Evolutionary conservation across 1,140 invertebrate genomes (phyloP).

Genomic region (Trinorchestia longiramus): DNA sequence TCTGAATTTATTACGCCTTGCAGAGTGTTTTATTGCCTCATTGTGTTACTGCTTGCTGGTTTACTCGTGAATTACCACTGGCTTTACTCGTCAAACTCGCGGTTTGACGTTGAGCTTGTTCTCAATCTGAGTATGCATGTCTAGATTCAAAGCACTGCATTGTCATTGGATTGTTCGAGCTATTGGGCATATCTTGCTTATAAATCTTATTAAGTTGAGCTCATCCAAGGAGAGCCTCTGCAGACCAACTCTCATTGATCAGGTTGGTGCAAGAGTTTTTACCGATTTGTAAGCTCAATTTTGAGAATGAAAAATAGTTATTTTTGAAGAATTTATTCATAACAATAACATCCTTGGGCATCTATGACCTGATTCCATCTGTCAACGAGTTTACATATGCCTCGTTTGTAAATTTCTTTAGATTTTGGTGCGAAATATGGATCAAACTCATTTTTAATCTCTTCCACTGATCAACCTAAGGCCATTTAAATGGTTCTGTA

Average conservation of each 20-base stretch:
- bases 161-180: conserved; percentile 37
- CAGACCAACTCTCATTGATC: neutral
- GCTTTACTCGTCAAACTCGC: neutral
- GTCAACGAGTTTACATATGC: no score
- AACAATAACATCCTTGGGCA: no score
- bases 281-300: no score
- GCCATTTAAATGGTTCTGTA: no score
- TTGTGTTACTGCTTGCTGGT: neutral
- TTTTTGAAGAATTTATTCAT: no score
- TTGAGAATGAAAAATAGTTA: no score
- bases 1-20: neutral
- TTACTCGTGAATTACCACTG: neutral
- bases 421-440: no score
- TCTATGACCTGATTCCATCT: no score
- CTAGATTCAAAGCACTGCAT: neutral
- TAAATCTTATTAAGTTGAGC: conserved; percentile 33
- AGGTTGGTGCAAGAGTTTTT: no score
- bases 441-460: no score
- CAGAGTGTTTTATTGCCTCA: neutral
- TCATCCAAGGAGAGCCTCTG: neutral
- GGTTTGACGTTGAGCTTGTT: neutral
- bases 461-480: no score
- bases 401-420: no score
- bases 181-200: conserved; percentile 33
- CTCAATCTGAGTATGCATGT: neutral